Percentiles rank a stretch among this genome's conserved stretches.
These are phyloP conservation scores for Eupeodes latifasciatus DNA, from an alignment of 2,888 invertebrate genomes.

Conservation along the genomic window DNA sequence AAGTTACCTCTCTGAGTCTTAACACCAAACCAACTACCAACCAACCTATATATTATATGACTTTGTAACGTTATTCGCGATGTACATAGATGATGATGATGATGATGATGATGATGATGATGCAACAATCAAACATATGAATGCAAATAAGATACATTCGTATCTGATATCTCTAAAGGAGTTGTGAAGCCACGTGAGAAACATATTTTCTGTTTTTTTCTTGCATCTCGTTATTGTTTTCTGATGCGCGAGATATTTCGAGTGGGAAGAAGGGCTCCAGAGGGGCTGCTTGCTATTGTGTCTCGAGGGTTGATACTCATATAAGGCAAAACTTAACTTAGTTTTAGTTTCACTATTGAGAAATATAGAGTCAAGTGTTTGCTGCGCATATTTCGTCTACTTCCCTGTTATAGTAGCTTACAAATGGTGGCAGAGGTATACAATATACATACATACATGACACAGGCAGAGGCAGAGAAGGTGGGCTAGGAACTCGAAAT, in stretches of 20 bases:
- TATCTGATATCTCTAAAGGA: constrained; percentile 55
- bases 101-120: constrained; percentile 43
- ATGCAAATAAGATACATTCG: constrained; percentile 68
- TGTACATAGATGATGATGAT: not conserved
- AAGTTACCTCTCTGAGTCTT: constrained; percentile 16
- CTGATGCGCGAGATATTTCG: constrained; percentile 34
- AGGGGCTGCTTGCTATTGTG: not conserved
- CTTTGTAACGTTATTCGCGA: constrained; percentile 8
- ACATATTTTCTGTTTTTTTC: constrained; percentile 10
- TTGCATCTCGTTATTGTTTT: constrained; percentile 35
- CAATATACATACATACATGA: too few relatives aligned
- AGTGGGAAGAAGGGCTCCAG: not conserved
- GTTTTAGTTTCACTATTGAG: constrained; percentile 65
- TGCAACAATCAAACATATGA: constrained; percentile 67
- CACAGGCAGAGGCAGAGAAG: not conserved
- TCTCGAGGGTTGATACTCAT: constrained; percentile 25
- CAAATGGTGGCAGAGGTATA: not conserved
- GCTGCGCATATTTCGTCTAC: constrained; percentile 56
- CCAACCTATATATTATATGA: not conserved
- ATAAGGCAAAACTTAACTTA: constrained; percentile 44
- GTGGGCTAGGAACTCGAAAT: not conserved
- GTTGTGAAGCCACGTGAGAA: constrained; percentile 63
- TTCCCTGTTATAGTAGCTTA: not conserved
- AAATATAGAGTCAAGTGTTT: constrained; percentile 61
- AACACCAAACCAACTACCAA: not conserved